These are phyloP conservation scores for Prionailurus bengalensis DNA, from an alignment of 2,113 vertebrate genomes.

Conservation along the genomic window DNA sequence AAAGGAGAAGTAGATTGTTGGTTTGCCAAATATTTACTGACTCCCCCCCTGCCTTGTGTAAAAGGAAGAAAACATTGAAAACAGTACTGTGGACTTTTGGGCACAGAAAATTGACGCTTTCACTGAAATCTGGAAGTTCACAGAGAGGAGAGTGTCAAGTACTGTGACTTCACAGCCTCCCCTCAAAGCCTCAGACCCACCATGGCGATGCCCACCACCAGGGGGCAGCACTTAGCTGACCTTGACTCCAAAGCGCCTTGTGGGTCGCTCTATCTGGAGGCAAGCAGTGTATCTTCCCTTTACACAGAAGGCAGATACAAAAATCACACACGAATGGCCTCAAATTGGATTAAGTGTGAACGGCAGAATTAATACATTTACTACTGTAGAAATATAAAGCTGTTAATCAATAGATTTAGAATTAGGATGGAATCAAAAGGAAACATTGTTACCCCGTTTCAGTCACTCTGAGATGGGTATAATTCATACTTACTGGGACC, in stretches of 20 bases:
- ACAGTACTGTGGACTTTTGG: neutral
- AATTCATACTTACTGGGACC: neutral
- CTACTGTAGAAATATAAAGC: neutral
- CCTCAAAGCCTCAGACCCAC: neutral
- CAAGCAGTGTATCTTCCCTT: neutral
- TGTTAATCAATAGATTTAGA: neutral
- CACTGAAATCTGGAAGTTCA: neutral
- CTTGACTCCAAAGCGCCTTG: rapidly evolving
- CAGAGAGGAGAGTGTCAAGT: neutral
- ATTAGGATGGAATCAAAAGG: neutral
- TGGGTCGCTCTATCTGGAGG: rapidly evolving
- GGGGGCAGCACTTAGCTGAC: neutral
- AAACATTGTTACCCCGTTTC: neutral
- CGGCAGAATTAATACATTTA: neutral
- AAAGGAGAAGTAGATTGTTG: neutral
- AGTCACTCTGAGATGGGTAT: neutral
- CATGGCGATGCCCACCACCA: neutral
- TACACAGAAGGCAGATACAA: neutral
- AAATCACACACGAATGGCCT: neutral
- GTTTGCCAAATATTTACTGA: neutral
- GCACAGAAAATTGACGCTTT: no score
- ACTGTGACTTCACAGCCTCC: no score
- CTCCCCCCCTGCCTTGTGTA: neutral
- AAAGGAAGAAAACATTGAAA: neutral
- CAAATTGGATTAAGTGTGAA: neutral